phyloP scores from a whole-genome alignment of 2,888 invertebrate species.

The Drosophila kambysellisi region DNA sequence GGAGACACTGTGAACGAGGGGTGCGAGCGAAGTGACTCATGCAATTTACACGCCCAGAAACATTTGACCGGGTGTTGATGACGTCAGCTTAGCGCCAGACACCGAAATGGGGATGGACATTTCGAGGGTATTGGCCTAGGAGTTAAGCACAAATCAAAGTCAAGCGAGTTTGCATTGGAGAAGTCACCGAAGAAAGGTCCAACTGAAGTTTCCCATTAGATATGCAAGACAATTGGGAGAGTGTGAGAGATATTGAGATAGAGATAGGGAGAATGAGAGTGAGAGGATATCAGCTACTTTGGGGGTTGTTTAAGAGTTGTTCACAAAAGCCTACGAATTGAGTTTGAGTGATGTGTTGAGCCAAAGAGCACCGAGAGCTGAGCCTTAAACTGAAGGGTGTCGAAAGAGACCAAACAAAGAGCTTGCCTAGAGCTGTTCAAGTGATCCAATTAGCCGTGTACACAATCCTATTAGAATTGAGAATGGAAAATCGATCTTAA shows the following conservation, averaged over 20 bases:
- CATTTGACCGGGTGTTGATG: constrained; percentile 61
- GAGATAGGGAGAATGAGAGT: constrained; percentile 10
- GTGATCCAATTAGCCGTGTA: constrained; percentile 64
- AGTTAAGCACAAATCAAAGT: constrained; percentile 68
- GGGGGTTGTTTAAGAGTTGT: constrained; percentile 36
- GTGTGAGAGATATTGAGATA: neutral
- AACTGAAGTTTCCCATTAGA: constrained; percentile 26
- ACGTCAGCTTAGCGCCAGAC: constrained; percentile 62
- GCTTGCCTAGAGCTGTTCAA: constrained; percentile 36
- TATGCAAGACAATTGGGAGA: constrained; percentile 25
- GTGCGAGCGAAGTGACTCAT: constrained; percentile 70
- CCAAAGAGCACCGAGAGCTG: constrained; percentile 51
- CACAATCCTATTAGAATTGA: constrained; percentile 45
- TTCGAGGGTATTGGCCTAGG: constrained; percentile 13
- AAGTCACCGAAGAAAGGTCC: constrained; percentile 29
- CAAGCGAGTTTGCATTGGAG: constrained; percentile 68
- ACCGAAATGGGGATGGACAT: neutral
- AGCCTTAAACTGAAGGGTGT: constrained; percentile 33
- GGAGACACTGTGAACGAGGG: constrained; percentile 20
- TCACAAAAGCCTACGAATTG: constrained; percentile 27
- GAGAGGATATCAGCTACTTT: constrained; percentile 8
- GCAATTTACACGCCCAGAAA: constrained; percentile 46
- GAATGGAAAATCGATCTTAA: constrained; percentile 4
- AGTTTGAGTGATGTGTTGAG: constrained; percentile 63
- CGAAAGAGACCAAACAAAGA: constrained; percentile 25